Evolutionary conservation across 2,888 invertebrate species (phyloP), one percentile per base, ranked within the genome.

Genomic region (Acanthosepion esculentum): DNA sequence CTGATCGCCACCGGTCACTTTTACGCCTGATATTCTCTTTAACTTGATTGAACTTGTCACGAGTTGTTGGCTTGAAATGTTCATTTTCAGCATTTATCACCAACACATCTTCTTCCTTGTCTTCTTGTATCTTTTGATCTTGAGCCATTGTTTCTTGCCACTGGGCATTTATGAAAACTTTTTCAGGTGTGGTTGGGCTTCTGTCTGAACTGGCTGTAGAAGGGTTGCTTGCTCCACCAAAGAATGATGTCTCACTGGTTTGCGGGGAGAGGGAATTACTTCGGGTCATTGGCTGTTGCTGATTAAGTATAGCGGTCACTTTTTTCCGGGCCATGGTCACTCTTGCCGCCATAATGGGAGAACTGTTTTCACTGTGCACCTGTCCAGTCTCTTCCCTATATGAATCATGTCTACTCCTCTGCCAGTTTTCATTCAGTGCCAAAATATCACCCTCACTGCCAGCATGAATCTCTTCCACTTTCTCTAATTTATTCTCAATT

Each of bases 1-100:
- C 93, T 20, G 95, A 95, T 15, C 96, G 91, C 96, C 96, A 96
- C 53, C 96, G 94, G 55, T 96, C 95, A 55, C 94, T 95, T 94
- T 95, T 96, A 92, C 95, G 95, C 29, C 95, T 91, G 48, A 95
- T 95, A 91, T 95, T 95, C 64, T 95, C 96, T 53, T 95, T 91
- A 48, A 95, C 91, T 53, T 95, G 95, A 53, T 95, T 94, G 55
- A 96, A 55, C 64, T 92, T 92, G 23, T 33, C 93, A n/a, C 95
- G 95, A 10, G 95, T 91, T 50, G 94, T 92, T 4, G n/a, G 29
- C 29, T 93, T 93, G 26, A 93, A 48, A 20, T 93, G 48, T 93
- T 93, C 93, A 50, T 48, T n/a, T 18, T 93, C 93, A 93, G 93
- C 48, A 93, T 53, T 53, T n/a, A 50, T 78, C 12, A 78, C 78